phyloP scores from a whole-genome alignment of 2,113 vertebrate species.

The Tragelaphus imberbis region DNA sequence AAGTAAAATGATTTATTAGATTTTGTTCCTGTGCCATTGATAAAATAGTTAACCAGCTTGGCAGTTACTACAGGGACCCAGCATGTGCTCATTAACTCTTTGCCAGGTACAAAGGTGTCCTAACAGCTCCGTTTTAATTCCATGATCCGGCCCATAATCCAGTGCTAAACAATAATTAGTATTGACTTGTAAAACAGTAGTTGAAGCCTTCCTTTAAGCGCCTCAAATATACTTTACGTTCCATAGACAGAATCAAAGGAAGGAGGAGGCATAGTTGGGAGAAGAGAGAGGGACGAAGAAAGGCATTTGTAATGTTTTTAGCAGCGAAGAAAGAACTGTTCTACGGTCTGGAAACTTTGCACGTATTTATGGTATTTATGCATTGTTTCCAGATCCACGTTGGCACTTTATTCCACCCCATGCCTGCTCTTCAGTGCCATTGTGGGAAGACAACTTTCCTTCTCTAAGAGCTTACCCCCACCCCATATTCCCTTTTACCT shows the following conservation, averaged over 20 bases:
- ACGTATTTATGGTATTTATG: slow-evolving; percentile 81
- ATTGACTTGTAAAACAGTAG: slow-evolving; percentile 82
- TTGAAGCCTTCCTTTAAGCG: slow-evolving; percentile 76
- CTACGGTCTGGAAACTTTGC: slow-evolving; percentile 78
- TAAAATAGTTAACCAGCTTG: slow-evolving; percentile 71
- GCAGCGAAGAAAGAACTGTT: slow-evolving; percentile 77
- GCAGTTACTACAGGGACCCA: slow-evolving; percentile 66
- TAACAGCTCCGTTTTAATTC: slow-evolving; percentile 81
- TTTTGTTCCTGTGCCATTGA: slow-evolving; percentile 68
- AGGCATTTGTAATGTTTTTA: slow-evolving; percentile 77
- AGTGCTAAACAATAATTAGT: slow-evolving; percentile 75
- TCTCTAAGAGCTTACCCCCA: slow-evolving; percentile 60
- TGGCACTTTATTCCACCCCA: not conserved
- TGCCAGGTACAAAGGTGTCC: slow-evolving; percentile 74
- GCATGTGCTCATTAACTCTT: slow-evolving; percentile 77
- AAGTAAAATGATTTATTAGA: slow-evolving; percentile 77
- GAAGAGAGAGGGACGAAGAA: not conserved
- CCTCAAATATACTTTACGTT: slow-evolving; percentile 79
- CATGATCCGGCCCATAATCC: slow-evolving; percentile 81
- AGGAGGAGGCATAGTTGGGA: not conserved
- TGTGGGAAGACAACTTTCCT: slow-evolving; percentile 41
- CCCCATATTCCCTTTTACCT: slow-evolving; percentile 47
- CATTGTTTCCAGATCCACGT: slow-evolving; percentile 77
- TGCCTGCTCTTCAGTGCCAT: not conserved
- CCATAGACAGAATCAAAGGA: slow-evolving; percentile 54